Evolutionary conservation across 2,113 vertebrate genomes (phyloP).

Genomic region (Garra rufa): DNA sequence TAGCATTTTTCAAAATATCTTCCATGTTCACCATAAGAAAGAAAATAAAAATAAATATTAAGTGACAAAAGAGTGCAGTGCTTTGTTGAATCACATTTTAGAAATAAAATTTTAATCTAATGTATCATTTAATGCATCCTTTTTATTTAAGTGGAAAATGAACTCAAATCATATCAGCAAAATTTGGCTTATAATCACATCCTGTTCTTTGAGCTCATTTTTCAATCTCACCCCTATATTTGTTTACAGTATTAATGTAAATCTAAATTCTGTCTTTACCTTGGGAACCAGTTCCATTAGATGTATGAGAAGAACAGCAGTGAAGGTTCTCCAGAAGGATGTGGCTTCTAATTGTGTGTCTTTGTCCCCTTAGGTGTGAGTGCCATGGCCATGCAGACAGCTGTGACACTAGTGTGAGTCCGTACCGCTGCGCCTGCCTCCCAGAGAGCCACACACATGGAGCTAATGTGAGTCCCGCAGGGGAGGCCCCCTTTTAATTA

Average conservation of each 20-base stretch:
- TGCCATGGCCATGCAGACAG: conserved; percentile 86
- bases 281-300: background rate
- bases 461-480: conserved; percentile 81
- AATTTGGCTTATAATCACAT: background rate
- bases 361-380: conserved; percentile 81
- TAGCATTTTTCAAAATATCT: too few relatives aligned
- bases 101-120: too few relatives aligned
- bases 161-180: background rate
- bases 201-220: background rate
- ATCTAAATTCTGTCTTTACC: background rate
- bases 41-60: too few relatives aligned
- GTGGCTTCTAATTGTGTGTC: conserved; percentile 12
- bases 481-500: conserved; percentile 57
- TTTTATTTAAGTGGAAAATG: background rate
- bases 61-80: too few relatives aligned
- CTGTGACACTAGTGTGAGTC: conserved; percentile 78
- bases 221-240: background rate
- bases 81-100: too few relatives aligned
- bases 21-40: too few relatives aligned
- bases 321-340: background rate
- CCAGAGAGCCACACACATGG: conserved; percentile 85
- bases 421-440: conserved; percentile 84
- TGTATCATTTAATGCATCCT: too few relatives aligned
- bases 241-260: background rate
- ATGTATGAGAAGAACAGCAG: background rate